Percentiles rank a stretch among this genome's conserved stretches.
These are phyloP conservation scores for Sicus ferrugineus DNA, from an alignment of 2,888 invertebrate species.

Conservation along the genomic window DNA sequence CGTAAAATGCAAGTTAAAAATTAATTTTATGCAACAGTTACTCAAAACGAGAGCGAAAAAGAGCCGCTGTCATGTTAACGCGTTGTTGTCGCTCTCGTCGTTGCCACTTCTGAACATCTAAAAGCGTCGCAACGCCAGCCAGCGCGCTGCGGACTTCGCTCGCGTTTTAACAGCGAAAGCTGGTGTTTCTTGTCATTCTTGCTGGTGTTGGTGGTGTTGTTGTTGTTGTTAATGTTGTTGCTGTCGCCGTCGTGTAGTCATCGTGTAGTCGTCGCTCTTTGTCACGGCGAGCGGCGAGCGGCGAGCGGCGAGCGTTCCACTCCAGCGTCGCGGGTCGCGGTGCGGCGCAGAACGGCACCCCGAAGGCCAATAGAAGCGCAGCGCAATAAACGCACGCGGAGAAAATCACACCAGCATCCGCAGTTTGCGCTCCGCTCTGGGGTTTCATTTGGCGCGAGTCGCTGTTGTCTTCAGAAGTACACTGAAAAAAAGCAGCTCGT, in stretches of 20 bases:
- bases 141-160: background rate
- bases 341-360: background rate
- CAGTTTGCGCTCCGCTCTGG: too few species aligned
- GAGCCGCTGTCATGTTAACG: background rate
- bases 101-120: background rate
- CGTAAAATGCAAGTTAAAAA: background rate
- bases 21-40: background rate
- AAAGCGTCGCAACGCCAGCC: background rate
- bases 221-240: conserved; percentile 5
- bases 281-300: too few species aligned
- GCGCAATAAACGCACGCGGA: background rate
- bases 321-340: background rate
- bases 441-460: background rate
- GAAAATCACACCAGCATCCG: background rate
- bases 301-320: too few species aligned
- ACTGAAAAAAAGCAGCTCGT: too few species aligned
- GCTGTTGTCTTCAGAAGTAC: too few species aligned
- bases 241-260: background rate
- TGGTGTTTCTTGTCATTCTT: conserved; percentile 1
- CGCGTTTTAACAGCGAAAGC: too few species aligned
- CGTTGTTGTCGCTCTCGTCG: background rate
- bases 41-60: background rate
- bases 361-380: background rate
- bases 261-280: too few species aligned
- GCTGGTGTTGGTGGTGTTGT: background rate